These are phyloP conservation scores for Morone chrysops DNA, from an alignment of 2,113 vertebrate genomes.

Conservation along the genomic window DNA sequence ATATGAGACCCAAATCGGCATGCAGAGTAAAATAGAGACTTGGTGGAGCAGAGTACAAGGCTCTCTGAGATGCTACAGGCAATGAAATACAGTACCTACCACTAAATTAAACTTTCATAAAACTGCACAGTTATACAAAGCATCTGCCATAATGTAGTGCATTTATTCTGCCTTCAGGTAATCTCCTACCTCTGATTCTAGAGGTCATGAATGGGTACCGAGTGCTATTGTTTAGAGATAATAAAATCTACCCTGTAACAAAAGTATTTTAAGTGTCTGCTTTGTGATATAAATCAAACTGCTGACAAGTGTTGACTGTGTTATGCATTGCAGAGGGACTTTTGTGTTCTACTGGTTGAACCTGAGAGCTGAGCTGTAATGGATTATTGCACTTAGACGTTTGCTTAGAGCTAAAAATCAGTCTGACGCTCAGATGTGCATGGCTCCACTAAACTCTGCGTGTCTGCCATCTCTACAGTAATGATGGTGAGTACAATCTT, in stretches of 20 bases:
- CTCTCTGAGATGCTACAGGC: slow-evolving; percentile 80
- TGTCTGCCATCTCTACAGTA: neutral
- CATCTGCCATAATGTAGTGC: slow-evolving; percentile 31
- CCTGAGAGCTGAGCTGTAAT: neutral
- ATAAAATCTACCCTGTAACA: slow-evolving; percentile 18
- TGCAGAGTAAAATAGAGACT: neutral
- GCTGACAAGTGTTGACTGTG: neutral
- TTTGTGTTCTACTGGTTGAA: neutral
- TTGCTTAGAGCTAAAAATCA: neutral
- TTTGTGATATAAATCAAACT: slow-evolving; percentile 13
- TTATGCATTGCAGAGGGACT: neutral
- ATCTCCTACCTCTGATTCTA: slow-evolving; percentile 12
- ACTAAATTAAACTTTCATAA: slow-evolving; percentile 27
- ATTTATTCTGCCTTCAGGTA: slow-evolving; percentile 54
- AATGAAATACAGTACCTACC: slow-evolving; percentile 17
- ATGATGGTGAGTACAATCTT: neutral
- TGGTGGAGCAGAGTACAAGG: slow-evolving; percentile 87
- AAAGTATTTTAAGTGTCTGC: slow-evolving; percentile 21
- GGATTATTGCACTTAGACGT: neutral
- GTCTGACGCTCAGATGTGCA: neutral
- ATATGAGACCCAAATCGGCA: neutral
- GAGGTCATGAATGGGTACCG: slow-evolving; percentile 2
- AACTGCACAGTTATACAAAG: slow-evolving; percentile 26
- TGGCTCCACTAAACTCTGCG: neutral
- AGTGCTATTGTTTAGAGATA: slow-evolving; percentile 17